Base-by-base conservation (phyloP, 2,888 invertebrate genomes). In the Emmelina monodactyla region DNA sequence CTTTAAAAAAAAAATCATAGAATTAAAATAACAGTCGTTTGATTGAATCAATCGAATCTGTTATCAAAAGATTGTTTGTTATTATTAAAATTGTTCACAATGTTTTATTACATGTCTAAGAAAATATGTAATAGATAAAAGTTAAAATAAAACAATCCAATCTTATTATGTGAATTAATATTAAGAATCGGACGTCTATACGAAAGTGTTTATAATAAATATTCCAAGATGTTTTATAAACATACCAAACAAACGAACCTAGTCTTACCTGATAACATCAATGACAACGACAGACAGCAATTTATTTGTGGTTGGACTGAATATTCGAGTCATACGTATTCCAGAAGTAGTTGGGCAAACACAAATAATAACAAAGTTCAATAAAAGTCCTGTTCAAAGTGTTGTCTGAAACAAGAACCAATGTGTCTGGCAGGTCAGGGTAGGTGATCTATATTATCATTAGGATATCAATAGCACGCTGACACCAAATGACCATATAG, bases 381-480 rank as follows among this genome's bases (percentile, higher is more conserved):
- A 9, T 19, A 19, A 19, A 25, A 7, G 4, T 9, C 48, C 43
- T 50, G 47, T 43, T 43, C 49, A 37, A 51, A 48, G 44, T 47
- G 36, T 46, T 53, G 52, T 50, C 47, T 48, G 40, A 45, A 42
- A 51, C 50, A 52, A 52, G 55, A 61, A 47, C 51, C 42, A 35
- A 49, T 41, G 53, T 49, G 46, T 43, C 43, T 46, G 53, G 46
- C 44, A 54, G 67, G 65, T 66, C 68, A 67, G 59, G 64, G 58
- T 58, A 53, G 46, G 39, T 39, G 46, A 42, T 53, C 51, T 44
- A 43, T 42, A 29, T 39, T 61, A 58, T 58, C 58, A 50, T 42
- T 55, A 58, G 66, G 69, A 72, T 78, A 79, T 79, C 76, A 46
- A 42, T 29, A 59, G 47, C 76, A 78, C 69, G 73, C 67, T 51